Evolutionary conservation across 2,888 invertebrate genomes (phyloP), one percentile per base, ranked within the genome.

Genomic region (Smittia aterrima): DNA sequence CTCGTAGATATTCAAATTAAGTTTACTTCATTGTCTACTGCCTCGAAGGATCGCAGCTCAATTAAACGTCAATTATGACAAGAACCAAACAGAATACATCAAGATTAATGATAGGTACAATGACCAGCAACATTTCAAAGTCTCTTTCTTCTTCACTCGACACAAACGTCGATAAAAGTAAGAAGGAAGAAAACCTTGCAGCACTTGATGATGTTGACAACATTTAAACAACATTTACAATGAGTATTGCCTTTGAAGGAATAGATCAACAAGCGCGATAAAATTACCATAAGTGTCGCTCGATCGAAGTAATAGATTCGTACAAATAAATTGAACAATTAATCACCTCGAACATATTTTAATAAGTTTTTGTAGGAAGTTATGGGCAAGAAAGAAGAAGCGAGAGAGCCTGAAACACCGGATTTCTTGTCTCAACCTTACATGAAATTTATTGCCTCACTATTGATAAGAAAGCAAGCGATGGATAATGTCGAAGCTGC

Each of bases 1-100:
- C 38, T 38, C 9, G n/a, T n/a, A n/a, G n/a, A 38, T 38, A 38
- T 38, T 38, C 38, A 38, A 38, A 38, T 38, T 7, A 38, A 9
- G 38, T 38, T 38, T 38, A 4, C 4, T 38, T 38, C 38, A 38
- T 38, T 38, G 38, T 38, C 9, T 38, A 38, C 4, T 7, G 54
- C 54, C 22, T 6, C 24, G 13, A 62, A 27, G 64, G 64, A 64
- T 24, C 64, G 24, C n/a, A 11, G 32, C 38, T 38, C 66, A 66
- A 38, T 66, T 66, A 66, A 66, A 66, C 32, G 66, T 38, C 66
- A 66, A 66, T 66, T 66, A 66, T 66, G 66, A 66, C 66, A 66
- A 24, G 66, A 20, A 20, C 22, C 32, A 66, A 38, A 66, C n/a
- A 64, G 64, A 64, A 25, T 24, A n/a, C 27, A 64, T 64, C 64